Conservation (phyloP, 2,888 invertebrate genomes). For the Ptilodon capucinus region DNA sequence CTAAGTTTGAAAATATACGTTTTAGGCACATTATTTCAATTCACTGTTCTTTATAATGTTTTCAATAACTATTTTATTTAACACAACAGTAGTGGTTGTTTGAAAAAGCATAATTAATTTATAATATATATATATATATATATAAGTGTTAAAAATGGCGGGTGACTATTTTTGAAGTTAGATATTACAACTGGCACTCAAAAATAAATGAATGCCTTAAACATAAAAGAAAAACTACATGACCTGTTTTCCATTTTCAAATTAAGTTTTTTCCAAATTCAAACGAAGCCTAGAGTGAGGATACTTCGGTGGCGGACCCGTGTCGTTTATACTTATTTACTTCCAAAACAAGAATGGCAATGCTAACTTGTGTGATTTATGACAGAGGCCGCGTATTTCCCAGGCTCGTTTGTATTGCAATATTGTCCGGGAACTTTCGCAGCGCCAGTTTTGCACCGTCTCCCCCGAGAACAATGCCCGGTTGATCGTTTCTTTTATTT, state of each 20-base stretch:
- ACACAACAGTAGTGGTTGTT: too few relatives aligned
- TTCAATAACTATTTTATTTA: too few relatives aligned
- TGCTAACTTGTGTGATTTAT: constrained; percentile 69
- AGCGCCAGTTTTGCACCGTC: constrained; percentile 33
- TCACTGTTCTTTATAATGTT: too few relatives aligned
- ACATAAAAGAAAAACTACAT: too few relatives aligned
- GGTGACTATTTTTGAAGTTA: background rate
- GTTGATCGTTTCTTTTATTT: constrained; percentile 56
- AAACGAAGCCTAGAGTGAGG: constrained; percentile 50
- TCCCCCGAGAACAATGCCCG: constrained; percentile 38
- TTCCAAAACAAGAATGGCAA: constrained; percentile 60
- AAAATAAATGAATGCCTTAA: constrained; percentile 4
- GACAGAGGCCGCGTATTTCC: constrained; percentile 41
- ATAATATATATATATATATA: too few relatives aligned
- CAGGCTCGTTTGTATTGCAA: constrained; percentile 56
- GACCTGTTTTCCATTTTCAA: too few relatives aligned
- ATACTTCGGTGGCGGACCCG: constrained; percentile 35
- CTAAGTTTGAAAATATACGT: too few relatives aligned
- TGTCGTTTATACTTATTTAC: constrained; percentile 56
- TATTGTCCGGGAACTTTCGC: constrained; percentile 55
- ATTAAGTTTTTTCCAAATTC: too few relatives aligned
- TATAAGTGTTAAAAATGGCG: too few relatives aligned
- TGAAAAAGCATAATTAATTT: too few relatives aligned
- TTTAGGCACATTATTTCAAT: too few relatives aligned
- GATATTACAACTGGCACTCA: background rate